Percentiles rank a stretch among this genome's conserved stretches.
Evolutionary conservation across 2,797 vertebrate species (phyloP).

Genomic region (Gymnodraco acuticeps): DNA sequence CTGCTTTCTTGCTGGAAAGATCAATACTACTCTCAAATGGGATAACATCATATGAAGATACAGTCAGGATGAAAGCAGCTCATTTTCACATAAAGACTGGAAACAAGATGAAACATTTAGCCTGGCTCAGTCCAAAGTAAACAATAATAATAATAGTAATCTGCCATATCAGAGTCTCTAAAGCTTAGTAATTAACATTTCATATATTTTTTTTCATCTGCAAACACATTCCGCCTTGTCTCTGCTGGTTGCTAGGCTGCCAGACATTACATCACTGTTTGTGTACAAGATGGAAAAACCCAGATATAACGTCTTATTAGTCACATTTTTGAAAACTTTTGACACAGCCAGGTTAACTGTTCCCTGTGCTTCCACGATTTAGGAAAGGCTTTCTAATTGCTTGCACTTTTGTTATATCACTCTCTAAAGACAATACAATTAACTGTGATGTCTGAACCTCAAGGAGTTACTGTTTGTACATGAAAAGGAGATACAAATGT

Average conservation of each 20-base stretch:
- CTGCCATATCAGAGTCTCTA: background rate
- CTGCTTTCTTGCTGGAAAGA: background rate
- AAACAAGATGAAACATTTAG: background rate
- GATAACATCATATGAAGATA: background rate
- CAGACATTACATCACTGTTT: slow-evolving; percentile 10
- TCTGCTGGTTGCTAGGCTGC: slow-evolving; percentile 44
- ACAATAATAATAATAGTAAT: background rate
- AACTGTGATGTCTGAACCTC: background rate
- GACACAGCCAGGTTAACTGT: background rate
- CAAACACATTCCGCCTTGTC: background rate
- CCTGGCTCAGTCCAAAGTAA: slow-evolving; percentile 16
- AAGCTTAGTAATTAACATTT: slow-evolving; percentile 20
- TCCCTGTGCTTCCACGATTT: background rate
- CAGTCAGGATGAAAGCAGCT: background rate
- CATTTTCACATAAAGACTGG: background rate
- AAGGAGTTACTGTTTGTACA: background rate
- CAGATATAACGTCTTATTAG: background rate
- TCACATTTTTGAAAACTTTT: background rate
- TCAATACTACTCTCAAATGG: background rate
- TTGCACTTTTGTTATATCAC: background rate
- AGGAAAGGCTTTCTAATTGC: background rate
- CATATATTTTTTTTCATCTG: slow-evolving; percentile 36
- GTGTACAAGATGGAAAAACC: background rate
- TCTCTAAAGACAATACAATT: background rate
- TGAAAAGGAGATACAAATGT: no score